A percentile compares a stretch with the other conserved stretches of the same genome.
phyloP scores from a whole-genome alignment of 2,113 vertebrate species.

The Sinocyclocheilus grahami region DNA sequence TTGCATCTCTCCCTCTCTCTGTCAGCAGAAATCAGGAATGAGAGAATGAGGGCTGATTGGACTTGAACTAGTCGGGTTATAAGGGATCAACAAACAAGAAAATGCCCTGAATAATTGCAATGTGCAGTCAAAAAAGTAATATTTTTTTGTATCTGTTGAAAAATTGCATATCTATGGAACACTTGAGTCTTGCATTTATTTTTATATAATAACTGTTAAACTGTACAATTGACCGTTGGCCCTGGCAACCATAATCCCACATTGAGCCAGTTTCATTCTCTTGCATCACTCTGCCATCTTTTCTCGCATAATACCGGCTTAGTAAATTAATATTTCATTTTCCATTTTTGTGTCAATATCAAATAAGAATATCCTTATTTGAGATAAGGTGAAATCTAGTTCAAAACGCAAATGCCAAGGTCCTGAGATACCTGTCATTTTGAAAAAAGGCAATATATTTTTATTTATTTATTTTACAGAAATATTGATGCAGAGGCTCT shows the following conservation, averaged over 20 bases:
- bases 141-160: background rate
- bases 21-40: constrained; percentile 59
- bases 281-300: background rate
- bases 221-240: background rate
- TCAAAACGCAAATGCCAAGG: background rate
- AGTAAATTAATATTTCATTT: background rate
- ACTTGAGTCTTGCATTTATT: background rate
- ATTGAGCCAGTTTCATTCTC: background rate
- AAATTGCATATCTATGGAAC: background rate
- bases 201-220: background rate
- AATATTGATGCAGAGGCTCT: background rate
- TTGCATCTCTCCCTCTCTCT: constrained; percentile 52
- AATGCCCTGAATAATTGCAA: background rate
- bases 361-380: background rate
- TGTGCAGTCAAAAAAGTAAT: background rate
- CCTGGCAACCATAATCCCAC: background rate
- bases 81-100: constrained; percentile 7
- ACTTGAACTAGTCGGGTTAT: constrained; percentile 33
- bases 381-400: background rate
- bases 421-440: background rate
- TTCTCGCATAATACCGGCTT: background rate
- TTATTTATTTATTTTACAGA: background rate
- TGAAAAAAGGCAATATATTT: background rate
- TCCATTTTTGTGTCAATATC: background rate
- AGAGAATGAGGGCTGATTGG: constrained; percentile 41